Evolutionary conservation across 1,140 invertebrate genomes (phyloP).

Genomic region (Choristoneura fumiferana): DNA sequence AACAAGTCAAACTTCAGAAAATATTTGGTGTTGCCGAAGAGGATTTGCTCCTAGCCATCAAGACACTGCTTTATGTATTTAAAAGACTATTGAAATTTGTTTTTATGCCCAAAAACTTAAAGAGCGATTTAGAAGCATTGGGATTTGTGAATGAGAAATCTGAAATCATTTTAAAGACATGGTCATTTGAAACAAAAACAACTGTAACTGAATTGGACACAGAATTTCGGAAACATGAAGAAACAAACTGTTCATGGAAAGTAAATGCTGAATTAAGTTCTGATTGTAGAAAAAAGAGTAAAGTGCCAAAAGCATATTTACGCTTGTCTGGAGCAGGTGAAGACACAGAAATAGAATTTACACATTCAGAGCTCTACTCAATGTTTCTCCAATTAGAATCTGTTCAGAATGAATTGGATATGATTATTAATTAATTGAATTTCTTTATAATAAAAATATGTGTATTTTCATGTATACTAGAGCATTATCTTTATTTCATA

Average conservation of each 20-base stretch:
- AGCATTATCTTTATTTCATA: too few species aligned
- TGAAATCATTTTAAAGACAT: conserved; percentile 55
- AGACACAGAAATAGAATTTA: conserved; percentile 56
- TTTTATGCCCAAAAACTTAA: conserved; percentile 62
- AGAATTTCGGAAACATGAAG: conserved; percentile 36
- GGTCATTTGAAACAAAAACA: conserved; percentile 58
- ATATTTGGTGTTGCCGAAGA: conserved; percentile 61
- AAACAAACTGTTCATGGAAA: conserved; percentile 56
- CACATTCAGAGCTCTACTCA: conserved; percentile 60
- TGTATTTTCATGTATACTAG: too few species aligned
- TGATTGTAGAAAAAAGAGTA: conserved; percentile 58
- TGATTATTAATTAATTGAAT: conserved; percentile 35
- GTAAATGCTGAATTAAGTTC: conserved; percentile 68
- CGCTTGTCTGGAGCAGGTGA: conserved; percentile 32
- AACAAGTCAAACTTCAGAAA: conserved; percentile 55
- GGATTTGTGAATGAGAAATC: conserved; percentile 58
- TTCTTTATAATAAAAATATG: neutral
- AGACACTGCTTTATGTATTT: conserved; percentile 58
- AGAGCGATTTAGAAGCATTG: conserved; percentile 47
- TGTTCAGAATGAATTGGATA: conserved; percentile 68
- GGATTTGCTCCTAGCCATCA: conserved; percentile 51
- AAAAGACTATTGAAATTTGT: conserved; percentile 64
- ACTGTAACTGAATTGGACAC: conserved; percentile 51
- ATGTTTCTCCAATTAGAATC: conserved; percentile 66
- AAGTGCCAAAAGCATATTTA: conserved; percentile 61